phyloP scores from a whole-genome alignment of 2,888 invertebrate species.

The Molorchus minor region DNA sequence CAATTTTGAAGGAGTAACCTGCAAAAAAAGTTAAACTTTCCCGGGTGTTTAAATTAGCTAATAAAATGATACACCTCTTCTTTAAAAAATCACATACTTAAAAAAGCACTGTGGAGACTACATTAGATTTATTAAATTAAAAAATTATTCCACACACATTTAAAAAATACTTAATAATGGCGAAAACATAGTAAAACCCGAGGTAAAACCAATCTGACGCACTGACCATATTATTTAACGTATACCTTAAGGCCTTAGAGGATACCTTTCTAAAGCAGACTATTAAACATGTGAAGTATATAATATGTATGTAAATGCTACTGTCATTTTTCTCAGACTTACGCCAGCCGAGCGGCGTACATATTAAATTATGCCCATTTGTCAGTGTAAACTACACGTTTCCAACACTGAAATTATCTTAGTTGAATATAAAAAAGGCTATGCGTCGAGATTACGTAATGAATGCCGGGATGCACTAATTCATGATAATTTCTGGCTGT shows the following conservation, averaged over 20 bases:
- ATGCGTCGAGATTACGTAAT: constrained; percentile 22
- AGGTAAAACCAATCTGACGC: too few relatives aligned
- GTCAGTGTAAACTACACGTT: constrained; percentile 20
- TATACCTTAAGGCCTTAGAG: constrained; percentile 2
- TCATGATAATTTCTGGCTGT: constrained; percentile 23
- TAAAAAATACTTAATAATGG: too few relatives aligned
- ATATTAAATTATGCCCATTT: constrained; percentile 26
- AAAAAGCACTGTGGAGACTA: too few relatives aligned
- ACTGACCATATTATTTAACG: too few relatives aligned
- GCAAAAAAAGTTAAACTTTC: too few relatives aligned
- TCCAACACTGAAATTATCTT: constrained; percentile 21
- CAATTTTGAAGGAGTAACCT: too few relatives aligned
- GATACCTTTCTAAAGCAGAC: constrained; percentile 5
- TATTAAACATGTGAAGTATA: not conserved
- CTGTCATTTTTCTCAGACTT: constrained; percentile 19
- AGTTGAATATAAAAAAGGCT: constrained; percentile 21
- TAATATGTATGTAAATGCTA: constrained; percentile 12
- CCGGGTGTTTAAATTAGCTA: too few relatives aligned
- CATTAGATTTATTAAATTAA: too few relatives aligned
- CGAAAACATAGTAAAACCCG: too few relatives aligned
- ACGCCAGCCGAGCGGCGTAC: constrained; percentile 11
- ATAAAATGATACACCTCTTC: too few relatives aligned
- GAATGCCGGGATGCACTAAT: constrained; percentile 21
- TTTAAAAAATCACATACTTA: too few relatives aligned
- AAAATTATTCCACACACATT: too few relatives aligned